phyloP scores from a whole-genome alignment of 2,113 vertebrate genomes.

The Cervus canadensis region DNA sequence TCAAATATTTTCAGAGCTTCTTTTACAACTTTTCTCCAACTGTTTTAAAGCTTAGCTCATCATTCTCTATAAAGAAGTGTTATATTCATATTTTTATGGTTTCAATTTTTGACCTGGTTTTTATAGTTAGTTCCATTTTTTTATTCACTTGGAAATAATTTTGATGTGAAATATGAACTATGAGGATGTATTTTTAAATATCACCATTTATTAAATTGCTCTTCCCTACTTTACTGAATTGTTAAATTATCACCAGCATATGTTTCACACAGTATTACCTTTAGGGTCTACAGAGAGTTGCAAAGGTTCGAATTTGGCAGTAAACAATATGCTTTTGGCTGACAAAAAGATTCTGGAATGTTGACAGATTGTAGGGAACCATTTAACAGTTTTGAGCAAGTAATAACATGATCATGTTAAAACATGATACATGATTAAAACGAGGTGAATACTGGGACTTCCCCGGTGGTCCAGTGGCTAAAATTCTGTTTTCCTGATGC shows the following conservation, averaged over 20 bases:
- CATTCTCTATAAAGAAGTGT: neutral
- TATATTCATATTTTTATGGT: neutral
- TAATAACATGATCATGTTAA: neutral
- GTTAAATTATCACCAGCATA: neutral
- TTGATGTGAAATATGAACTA: neutral
- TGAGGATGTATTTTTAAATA: slow-evolving; percentile 22
- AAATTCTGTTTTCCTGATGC: neutral
- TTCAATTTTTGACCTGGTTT: neutral
- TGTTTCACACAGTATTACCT: neutral
- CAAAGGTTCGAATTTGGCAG: neutral
- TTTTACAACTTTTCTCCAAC: slow-evolving; percentile 8
- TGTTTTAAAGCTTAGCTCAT: neutral
- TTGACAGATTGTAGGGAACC: neutral
- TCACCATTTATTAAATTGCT: neutral
- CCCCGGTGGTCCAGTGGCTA: neutral
- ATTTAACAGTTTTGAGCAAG: neutral
- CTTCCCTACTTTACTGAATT: neutral
- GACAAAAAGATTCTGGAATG: neutral
- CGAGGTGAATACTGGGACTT: neutral
- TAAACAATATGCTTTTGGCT: neutral
- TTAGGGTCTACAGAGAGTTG: neutral
- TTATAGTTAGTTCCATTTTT: neutral
- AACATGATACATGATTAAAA: neutral
- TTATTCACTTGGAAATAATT: neutral
- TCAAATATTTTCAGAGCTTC: slow-evolving; percentile 15